A percentile compares a stretch with the other conserved stretches of the same genome.
phyloP scores from a whole-genome alignment of 2,113 vertebrate genomes.

The Maccullochella peelii region DNA sequence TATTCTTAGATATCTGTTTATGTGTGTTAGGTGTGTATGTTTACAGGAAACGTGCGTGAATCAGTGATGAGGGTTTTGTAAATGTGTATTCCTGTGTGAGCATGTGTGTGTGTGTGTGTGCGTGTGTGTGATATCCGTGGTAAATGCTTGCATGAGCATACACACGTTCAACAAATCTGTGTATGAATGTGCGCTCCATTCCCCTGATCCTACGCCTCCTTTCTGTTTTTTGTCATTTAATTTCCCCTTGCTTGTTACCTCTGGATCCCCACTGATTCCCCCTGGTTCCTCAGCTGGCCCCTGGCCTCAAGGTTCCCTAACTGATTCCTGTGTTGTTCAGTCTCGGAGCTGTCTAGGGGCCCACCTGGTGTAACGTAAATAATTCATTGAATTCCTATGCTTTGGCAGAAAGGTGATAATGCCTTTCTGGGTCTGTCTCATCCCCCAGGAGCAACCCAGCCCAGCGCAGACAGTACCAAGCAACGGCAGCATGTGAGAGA shows the following conservation, averaged over 20 bases:
- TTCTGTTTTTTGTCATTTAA: constrained; percentile 73
- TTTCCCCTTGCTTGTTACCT: constrained; percentile 73
- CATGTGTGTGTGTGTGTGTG: neutral
- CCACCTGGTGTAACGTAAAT: constrained; percentile 74
- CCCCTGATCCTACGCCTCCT: constrained; percentile 52
- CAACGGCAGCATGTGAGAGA: constrained; percentile 30
- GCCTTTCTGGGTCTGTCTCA: constrained; percentile 72
- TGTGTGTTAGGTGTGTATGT: constrained; percentile 26
- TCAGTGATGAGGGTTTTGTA: constrained; percentile 11
- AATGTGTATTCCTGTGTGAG: constrained; percentile 38
- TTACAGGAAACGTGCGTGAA: constrained; percentile 10
- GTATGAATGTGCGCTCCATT: constrained; percentile 23
- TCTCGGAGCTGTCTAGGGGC: constrained; percentile 67
- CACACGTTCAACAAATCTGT: constrained; percentile 29
- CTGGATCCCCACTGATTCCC: constrained; percentile 64
- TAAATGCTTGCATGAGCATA: constrained; percentile 21
- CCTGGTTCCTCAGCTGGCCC: constrained; percentile 62
- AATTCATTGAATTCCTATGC: constrained; percentile 79
- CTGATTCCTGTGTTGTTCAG: constrained; percentile 64
- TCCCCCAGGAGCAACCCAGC: constrained; percentile 67
- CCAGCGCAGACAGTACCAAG: constrained; percentile 33
- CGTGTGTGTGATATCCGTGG: neutral
- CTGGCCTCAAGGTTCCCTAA: constrained; percentile 70
- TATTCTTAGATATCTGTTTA: constrained; percentile 47
- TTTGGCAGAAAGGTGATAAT: constrained; percentile 83